Base-by-base conservation (phyloP, 1,140 invertebrate genomes). In the Megathymus violae region DNA sequence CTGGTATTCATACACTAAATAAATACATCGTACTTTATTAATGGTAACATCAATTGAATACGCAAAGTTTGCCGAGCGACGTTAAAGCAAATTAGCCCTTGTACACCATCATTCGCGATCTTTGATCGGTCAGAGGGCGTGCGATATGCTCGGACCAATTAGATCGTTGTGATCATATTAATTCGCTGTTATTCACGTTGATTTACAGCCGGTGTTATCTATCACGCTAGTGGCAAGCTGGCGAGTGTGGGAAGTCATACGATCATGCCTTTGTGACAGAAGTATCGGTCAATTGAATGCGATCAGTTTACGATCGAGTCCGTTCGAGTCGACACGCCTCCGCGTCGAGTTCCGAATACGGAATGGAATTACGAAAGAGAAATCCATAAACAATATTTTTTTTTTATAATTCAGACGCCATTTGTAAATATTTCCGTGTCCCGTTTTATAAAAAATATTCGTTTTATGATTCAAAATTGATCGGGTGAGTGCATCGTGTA, bases 91-190 rank as follows among this genome's bases (percentile, higher is more conserved):
- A 63, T 44, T 11, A 46, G 13, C 27, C 17, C 14, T 63, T 46
- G 31, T 43, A n/a, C n/a, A 50, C 38, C 38, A 46, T 60, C 11
- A 52, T 27, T 19, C 58, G 47, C 44, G 73, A 75, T 63, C 72
- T 69, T 67, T 75, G 76, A 61, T 43, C 69, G 34, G 48, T 69
- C 54, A 44, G 38, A 36, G 61, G 60, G n/a, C n/a, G n/a, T n/a
- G 25, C 41, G 25, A 46, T 58, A 58, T 58, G 74, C 70, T 40
- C 11, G 6, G 14, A 75, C 59, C 76, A 84, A 81, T 82, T 81
- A 78, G 75, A 71, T 82, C 77, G 68, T 67, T 68, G 67, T 69
- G 79, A 78, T 75, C 74, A 70, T 78, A 78, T 62, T 68, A 56
- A 40, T 65, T 67, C 54, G 15, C 47, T 60, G 69, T 74, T 67